Percentiles rank a stretch among this genome's conserved stretches.
These are phyloP conservation scores for Diorhabda sublineata DNA, from an alignment of 1,140 invertebrate genomes.

Conservation along the genomic window DNA sequence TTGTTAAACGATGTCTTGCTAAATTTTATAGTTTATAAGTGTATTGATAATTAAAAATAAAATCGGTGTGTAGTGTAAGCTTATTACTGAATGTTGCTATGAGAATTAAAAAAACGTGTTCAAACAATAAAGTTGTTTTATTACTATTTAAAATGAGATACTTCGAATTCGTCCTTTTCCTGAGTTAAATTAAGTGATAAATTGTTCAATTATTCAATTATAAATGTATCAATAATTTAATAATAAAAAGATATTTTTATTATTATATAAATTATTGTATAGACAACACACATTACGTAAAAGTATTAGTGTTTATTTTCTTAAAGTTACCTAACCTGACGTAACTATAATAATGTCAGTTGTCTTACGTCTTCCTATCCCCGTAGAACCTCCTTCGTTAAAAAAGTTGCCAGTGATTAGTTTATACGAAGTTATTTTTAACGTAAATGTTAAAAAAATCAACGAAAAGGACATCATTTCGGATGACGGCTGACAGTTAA, in stretches of 20 bases:
- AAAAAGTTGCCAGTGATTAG: background rate
- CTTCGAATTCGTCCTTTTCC: no score
- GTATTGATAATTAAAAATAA: background rate
- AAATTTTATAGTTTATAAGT: background rate
- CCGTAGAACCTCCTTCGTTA: background rate
- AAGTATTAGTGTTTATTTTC: background rate
- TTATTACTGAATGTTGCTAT: conserved; percentile 2
- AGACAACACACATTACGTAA: no score
- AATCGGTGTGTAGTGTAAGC: background rate
- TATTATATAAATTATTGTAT: no score
- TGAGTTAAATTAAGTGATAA: no score
- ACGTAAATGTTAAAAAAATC: background rate
- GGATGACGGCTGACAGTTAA: conserved; percentile 14
- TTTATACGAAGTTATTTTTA: conserved; percentile 1
- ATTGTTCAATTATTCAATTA: no score
- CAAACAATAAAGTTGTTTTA: no score
- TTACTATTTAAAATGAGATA: no score
- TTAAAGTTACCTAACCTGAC: background rate
- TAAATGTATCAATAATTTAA: no score
- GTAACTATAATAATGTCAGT: background rate
- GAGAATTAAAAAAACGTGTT: background rate
- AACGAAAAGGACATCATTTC: background rate
- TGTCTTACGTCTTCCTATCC: conserved; percentile 12
- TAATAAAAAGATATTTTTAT: no score
- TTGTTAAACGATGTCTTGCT: background rate